Conservation (phyloP, 2,113 vertebrate species). For the Lagopus leucura region DNA sequence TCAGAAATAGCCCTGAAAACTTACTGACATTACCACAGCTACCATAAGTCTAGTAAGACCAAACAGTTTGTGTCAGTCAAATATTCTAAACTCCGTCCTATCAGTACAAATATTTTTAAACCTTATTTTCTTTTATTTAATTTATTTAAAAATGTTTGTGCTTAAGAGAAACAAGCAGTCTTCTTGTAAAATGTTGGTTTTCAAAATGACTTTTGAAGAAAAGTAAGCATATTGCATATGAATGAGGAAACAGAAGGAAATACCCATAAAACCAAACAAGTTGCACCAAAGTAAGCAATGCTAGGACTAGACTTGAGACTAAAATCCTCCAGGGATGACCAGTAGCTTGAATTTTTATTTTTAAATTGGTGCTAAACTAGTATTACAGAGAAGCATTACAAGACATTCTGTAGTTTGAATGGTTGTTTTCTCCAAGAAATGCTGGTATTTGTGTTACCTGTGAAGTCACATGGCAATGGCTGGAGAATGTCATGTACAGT, state of each 20-base stretch:
- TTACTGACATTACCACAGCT: background rate
- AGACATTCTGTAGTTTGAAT: background rate
- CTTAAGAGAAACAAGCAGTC: background rate
- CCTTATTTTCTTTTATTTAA: background rate
- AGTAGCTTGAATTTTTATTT: background rate
- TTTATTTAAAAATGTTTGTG: background rate
- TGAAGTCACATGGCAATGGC: background rate
- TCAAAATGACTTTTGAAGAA: background rate
- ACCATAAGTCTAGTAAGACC: background rate
- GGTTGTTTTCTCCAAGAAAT: background rate
- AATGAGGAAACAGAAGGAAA: background rate
- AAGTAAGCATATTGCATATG: rapidly evolving
- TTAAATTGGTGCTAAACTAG: background rate
- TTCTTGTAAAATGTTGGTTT: background rate
- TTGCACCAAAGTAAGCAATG: background rate
- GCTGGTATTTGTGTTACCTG: background rate
- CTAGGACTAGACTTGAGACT: background rate
- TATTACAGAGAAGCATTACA: background rate
- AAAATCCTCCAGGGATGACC: background rate
- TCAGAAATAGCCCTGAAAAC: background rate
- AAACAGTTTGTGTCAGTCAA: background rate
- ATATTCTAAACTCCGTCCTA: background rate
- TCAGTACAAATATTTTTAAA: background rate
- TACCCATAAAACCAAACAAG: background rate
- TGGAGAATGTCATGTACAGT: background rate